Base-by-base conservation (phyloP, 2,888 invertebrate genomes). In the Chaitophorus viminalis region DNA sequence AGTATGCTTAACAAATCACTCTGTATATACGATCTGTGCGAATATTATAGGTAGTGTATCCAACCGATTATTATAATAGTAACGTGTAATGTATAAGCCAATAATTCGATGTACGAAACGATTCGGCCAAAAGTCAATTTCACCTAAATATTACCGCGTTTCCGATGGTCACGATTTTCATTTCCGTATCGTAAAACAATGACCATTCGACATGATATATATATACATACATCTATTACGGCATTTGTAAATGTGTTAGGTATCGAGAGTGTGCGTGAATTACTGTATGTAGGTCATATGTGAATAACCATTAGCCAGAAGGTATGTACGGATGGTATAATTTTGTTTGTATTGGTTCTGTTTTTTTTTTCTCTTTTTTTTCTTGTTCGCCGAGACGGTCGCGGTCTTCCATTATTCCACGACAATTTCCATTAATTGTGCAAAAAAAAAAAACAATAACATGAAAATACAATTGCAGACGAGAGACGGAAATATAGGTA, bases 91-190 rank as follows among this genome's bases (percentile, higher is more conserved):
- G n/a, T n/a, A n/a, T n/a, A n/a, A n/a, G 21, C 11, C 46, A 14
- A 46, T 46, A 46, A 1, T 14, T 8, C 46, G 14, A 11, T 11
- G 46, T 46, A 60, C 60, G 25, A 8, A 60, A 60, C 60, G 60
- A 60, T 60, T 60, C 60, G 60, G 21, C 3, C 60, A 60, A 60
- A 60, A 60, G 25, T 60, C 18, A 60, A 60, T 60, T 25, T 25
- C 60, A 21, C 18, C 60, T 21, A 60, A 60, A 25, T 25, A 60
- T 60, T 6, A 60, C 60, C 46, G 14, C 68, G 39, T 18, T 81
- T 81, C 81, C 68, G 68, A 46, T 14, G 81, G 11, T 21, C 65
- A 31, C 46, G 81, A 18, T 81, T 81, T 68, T 81, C 46, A 81
- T 81, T 68, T 81, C 46, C 81, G 81, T 46, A 31, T 29, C 8